Evolutionary conservation across 2,113 vertebrate species (phyloP).

Genomic region (Pyrgilauda ruficollis): DNA sequence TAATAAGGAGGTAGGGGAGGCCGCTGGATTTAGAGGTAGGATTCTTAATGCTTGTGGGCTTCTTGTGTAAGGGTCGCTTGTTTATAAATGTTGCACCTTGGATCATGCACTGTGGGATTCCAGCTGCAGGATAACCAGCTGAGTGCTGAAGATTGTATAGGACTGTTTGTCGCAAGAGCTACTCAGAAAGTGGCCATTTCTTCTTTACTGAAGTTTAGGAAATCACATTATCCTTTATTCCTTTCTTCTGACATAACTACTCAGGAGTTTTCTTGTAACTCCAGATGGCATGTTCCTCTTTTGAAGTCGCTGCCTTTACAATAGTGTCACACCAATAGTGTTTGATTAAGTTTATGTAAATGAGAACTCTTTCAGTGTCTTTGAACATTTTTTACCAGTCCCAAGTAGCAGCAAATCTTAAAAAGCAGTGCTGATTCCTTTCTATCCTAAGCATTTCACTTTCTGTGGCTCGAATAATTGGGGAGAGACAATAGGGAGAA

Average conservation of each 20-base stretch:
- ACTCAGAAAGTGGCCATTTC: background rate
- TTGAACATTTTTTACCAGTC: background rate
- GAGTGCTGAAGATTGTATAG: background rate
- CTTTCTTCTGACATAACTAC: background rate
- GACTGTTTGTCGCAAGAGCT: background rate
- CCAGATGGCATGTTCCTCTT: background rate
- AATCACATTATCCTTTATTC: background rate
- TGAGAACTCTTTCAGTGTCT: background rate
- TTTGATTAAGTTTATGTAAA: conserved; percentile 38
- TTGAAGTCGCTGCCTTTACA: conserved; percentile 20
- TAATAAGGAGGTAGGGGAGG: background rate
- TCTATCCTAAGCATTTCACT: background rate
- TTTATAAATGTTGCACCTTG: background rate
- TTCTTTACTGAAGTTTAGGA: background rate
- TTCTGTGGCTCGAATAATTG: background rate
- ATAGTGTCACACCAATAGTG: background rate
- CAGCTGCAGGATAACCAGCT: background rate
- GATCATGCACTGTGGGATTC: background rate
- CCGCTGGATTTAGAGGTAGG: background rate
- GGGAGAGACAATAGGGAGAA: background rate
- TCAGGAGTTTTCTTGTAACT: background rate
- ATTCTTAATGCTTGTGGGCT: background rate
- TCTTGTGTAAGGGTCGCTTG: background rate
- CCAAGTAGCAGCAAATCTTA: background rate
- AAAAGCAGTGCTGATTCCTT: background rate